Evolutionary conservation across 2,888 invertebrate species (phyloP), one percentile per base, ranked within the genome.

Genomic region (Dryomyza anilis): DNA sequence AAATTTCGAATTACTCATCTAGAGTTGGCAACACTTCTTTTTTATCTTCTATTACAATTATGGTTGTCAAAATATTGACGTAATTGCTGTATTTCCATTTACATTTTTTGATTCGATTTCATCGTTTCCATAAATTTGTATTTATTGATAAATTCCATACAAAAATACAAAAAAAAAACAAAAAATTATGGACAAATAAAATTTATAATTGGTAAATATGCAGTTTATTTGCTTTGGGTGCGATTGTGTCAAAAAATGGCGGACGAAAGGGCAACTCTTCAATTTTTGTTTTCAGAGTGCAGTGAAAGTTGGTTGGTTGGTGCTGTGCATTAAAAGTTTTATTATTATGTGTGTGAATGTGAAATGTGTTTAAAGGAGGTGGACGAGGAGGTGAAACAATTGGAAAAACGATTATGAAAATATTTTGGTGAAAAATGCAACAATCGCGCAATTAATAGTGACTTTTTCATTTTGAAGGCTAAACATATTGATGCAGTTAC

Each of bases 11-110:
- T n/a, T n/a, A n/a, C n/a, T n/a, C n/a, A n/a, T n/a, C n/a, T n/a
- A n/a, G n/a, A n/a, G n/a, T n/a, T n/a, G n/a, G n/a, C n/a, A 69
- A 66, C 65, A 29, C 30, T 29, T 10, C n/a, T 4, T 8, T n/a
- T 7, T 21, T 6, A 23, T 43, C 5, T 8, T 52, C 50, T 53
- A 53, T 64, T 64, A 61, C 39, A 63, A 63, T 65, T 63, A 1
- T 3, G 52, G 53, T 63, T 72, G 72, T 71, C 72, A 72, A 69
- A 72, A 70, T 69, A 72, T 72, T 72, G 72, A 71, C 71, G 70
- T 72, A 71, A 72, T 68, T 70, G 70, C 67, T 72, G 48, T 57
- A 56, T 39, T 66, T n/a, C 63, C 62, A 61, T 64, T 57, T 30
- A 57, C 64, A 48, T 52, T 67, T 60, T 57, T 63, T 46, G 62